A percentile compares a stretch with the other conserved stretches of the same genome.
These are phyloP conservation scores for Ciona savignyi DNA, from an alignment of 23 tunicate genomes.

Conservation along the genomic window DNA sequence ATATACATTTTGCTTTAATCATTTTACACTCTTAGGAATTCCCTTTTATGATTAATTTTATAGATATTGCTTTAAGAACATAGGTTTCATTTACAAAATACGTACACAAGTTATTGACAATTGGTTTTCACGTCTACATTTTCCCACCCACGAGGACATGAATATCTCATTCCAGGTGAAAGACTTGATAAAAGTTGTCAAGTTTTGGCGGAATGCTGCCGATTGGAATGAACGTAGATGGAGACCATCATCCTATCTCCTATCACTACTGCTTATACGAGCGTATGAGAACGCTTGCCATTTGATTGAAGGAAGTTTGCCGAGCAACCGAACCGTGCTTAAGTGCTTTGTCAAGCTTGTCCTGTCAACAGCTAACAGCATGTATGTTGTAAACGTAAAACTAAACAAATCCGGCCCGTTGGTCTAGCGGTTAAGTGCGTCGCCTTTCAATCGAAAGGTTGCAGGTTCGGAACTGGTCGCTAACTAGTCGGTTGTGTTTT, in stretches of 20 bases:
- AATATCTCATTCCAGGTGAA: too few relatives aligned
- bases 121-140: background rate
- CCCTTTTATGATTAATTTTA: too few relatives aligned
- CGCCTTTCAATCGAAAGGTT: too few relatives aligned
- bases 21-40: too few relatives aligned
- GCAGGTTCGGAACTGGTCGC: too few relatives aligned
- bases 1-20: background rate
- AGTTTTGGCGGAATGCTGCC: conserved; percentile 65
- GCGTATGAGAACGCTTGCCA: conserved; percentile 84
- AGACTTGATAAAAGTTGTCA: conserved; percentile 69
- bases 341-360: conserved; percentile 68
- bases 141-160: too few relatives aligned
- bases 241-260: conserved; percentile 68
- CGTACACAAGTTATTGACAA: too few relatives aligned
- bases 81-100: too few relatives aligned
- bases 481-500: too few relatives aligned
- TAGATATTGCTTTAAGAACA: too few relatives aligned
- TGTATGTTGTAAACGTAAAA: conserved; percentile 8
- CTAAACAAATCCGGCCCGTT: conserved; percentile 20
- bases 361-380: conserved; percentile 38
- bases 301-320: conserved; percentile 63
- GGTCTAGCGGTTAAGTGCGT: too few relatives aligned
- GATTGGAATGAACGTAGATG: conserved; percentile 87
- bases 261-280: conserved; percentile 63
- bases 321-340: conserved; percentile 54